phyloP scores from a whole-genome alignment of 2,888 invertebrate genomes.

The Psylliodes chrysocephalus region DNA sequence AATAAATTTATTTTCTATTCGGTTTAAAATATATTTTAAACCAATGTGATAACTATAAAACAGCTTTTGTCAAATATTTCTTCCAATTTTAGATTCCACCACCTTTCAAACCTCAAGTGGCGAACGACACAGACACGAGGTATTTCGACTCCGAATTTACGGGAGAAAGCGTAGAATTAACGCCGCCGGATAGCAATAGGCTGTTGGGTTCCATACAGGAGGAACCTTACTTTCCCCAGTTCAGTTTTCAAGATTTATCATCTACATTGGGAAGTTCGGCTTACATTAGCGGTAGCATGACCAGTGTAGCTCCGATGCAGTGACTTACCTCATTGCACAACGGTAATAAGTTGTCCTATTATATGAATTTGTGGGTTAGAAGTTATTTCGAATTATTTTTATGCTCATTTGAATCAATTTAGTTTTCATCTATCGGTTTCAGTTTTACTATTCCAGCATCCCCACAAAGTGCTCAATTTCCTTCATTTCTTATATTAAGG shows the following conservation, averaged over 20 bases:
- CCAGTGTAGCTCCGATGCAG: slow-evolving; percentile 66
- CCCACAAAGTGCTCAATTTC: no score
- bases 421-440: no score
- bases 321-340: slow-evolving; percentile 43
- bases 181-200: slow-evolving; percentile 84
- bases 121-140: slow-evolving; percentile 94
- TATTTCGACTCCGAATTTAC: slow-evolving; percentile 99
- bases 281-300: slow-evolving; percentile 72
- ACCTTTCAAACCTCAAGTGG: slow-evolving; percentile 92
- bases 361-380: no score
- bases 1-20: no score
- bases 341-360: no score
- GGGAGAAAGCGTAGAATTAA: slow-evolving; percentile 94
- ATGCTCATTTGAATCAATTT: no score
- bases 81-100: slow-evolving; percentile 85
- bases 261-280: slow-evolving; percentile 73
- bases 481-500: no score
- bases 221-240: slow-evolving; percentile 81
- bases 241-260: slow-evolving; percentile 82
- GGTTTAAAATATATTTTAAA: no score
- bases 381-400: no score
- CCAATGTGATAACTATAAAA: no score
- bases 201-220: slow-evolving; percentile 74
- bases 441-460: no score
- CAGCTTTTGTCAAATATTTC: no score